Evolutionary conservation across 1,140 invertebrate genomes (phyloP), one percentile per base, ranked within the genome.

Genomic region (Calliopsis andreniformis): DNA sequence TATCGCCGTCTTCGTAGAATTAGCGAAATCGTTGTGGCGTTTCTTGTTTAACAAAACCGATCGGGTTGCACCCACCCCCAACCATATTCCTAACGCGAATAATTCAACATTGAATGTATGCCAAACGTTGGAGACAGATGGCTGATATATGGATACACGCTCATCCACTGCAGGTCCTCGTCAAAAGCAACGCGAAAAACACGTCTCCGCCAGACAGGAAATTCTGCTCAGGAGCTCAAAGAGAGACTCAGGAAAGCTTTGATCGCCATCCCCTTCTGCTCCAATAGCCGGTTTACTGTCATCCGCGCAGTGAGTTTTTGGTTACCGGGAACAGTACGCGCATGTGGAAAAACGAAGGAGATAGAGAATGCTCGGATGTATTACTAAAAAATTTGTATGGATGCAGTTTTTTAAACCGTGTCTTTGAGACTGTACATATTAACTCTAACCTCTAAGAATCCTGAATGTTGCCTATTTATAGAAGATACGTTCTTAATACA

Each of bases 101-200:
- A 39, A 64, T 55, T 77, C 68, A 55, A 71, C 75, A 45, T 63
- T 78, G 68, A 78, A 78, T 42, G 47, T 23, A 63, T 72, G 76
- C 76, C 76, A 77, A 77, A 47, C n/a, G 45, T 32, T 3, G 12
- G 28, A 61, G 51, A 47, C n/a, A 18, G n/a, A 3, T 14, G 28
- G 0, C 39, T 63, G 68, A 63, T 45, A 25, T 23, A 56, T 10
- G 67, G 56, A 20, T 16, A n/a, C 55, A 39, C 61, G 28, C 49
- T 77, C 62, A 71, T 77, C 39, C 56, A 71, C 30, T 77, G 64
- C 39, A 28, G 67, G 23, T 55, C 32, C 39, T 66, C 25, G 35
- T 32, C 20, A 42, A 55, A 56, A 43, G 12, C 23, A 35, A 28
- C n/a, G 45, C 64, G 10, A 10, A 53, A 55, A 66, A 53, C 59